Evolutionary conservation across 2,888 invertebrate species (phyloP).

Genomic region (Cabera pusaria): DNA sequence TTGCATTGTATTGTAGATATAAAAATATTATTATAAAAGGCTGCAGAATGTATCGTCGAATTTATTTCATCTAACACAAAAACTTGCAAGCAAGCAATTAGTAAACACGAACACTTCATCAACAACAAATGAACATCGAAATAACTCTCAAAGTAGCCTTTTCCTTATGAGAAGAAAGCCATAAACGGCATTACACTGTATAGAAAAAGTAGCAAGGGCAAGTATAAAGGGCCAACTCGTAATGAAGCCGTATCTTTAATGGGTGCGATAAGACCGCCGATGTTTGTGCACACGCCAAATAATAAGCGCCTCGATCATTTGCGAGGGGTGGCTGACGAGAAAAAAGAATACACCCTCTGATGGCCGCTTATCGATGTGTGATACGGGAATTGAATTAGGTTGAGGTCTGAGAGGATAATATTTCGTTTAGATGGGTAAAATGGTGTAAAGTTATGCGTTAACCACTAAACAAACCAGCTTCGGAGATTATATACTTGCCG

Average conservation of each 20-base stretch:
- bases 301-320: conserved; percentile 80
- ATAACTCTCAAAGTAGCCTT: no score
- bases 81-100: no score
- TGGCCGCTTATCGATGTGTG: conserved; percentile 29
- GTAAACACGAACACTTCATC: neutral
- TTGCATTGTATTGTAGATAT: no score
- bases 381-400: conserved; percentile 25
- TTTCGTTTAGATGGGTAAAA: no score
- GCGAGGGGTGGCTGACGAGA: conserved; percentile 64
- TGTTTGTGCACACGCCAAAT: conserved; percentile 83
- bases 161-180: conserved; percentile 25
- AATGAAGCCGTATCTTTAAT: conserved; percentile 83
- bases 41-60: no score
- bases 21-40: no score
- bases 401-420: no score
- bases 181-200: conserved; percentile 9
- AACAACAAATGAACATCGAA: conserved; percentile 2
- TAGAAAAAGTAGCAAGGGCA: conserved; percentile 39
- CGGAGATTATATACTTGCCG: no score
- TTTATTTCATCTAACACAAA: no score
- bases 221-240: conserved; percentile 37
- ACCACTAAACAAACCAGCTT: no score
- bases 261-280: conserved; percentile 78
- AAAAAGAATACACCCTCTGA: conserved; percentile 40
- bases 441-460: no score